A percentile compares a stretch with the other conserved stretches of the same genome.
phyloP scores from a whole-genome alignment of 2,888 invertebrate species.

The Euproctis similis region DNA sequence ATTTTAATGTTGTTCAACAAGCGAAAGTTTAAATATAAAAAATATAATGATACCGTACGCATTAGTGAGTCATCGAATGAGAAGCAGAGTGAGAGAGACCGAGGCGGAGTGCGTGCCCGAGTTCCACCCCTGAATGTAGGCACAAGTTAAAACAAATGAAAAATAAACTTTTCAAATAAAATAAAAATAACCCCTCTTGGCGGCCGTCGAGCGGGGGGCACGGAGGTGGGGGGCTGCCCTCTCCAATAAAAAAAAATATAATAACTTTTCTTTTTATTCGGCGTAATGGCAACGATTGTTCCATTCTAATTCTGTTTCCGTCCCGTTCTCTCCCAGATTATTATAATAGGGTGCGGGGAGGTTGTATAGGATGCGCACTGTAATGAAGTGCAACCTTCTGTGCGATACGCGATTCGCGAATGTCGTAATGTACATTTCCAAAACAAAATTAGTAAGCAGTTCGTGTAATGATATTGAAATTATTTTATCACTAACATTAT shows the following conservation, averaged over 20 bases:
- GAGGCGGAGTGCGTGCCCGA: slow-evolving; percentile 57
- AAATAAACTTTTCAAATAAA: slow-evolving; percentile 76
- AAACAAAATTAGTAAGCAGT: slow-evolving; percentile 5
- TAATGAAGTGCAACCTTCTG: slow-evolving; percentile 24
- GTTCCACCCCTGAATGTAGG: slow-evolving; percentile 66
- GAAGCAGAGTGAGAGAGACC: too few relatives aligned
- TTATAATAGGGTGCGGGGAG: slow-evolving; percentile 54
- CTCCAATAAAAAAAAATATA: slow-evolving; percentile 74
- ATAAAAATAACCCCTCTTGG: slow-evolving; percentile 75
- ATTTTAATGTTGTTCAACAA: slow-evolving; percentile 70
- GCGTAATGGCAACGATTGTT: slow-evolving; percentile 71
- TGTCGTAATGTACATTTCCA: slow-evolving; percentile 13
- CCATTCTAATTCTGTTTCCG: slow-evolving; percentile 62
- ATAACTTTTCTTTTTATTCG: slow-evolving; percentile 76
- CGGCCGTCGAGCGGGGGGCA: slow-evolving; percentile 68
- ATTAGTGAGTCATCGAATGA: slow-evolving; percentile 73
- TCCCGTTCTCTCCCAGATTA: slow-evolving; percentile 60
- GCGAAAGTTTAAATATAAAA: slow-evolving; percentile 74
- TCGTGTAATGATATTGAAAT: not conserved
- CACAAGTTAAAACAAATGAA: slow-evolving; percentile 74
- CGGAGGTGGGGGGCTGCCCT: too few relatives aligned
- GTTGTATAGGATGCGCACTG: slow-evolving; percentile 18
- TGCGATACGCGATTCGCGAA: slow-evolving; percentile 12
- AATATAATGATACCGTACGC: slow-evolving; percentile 72
- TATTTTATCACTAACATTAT: too few relatives aligned